Base-by-base conservation (phyloP, 2,797 vertebrate genomes). In the Clarias laeviceps region DNA sequence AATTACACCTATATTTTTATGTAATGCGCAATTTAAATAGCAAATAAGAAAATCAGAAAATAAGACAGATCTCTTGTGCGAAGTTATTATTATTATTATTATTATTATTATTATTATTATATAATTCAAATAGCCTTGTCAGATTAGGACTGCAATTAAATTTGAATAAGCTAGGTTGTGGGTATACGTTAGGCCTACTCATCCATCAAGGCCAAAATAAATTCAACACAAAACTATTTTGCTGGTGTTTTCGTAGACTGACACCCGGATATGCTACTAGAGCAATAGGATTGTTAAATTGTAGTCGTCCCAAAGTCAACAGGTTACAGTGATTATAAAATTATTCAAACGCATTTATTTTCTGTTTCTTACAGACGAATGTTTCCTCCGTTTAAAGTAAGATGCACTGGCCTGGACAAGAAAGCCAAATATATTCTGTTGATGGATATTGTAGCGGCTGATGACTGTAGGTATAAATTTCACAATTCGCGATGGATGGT, bases 401-500 rank as follows among this genome's bases (percentile, higher is more conserved):
- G 98, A 87, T 98, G 98, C 94, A 97, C 97, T 81, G 98, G 98
- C 87, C 95, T 99, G 94, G 97, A 99, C 96, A 99, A 98, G 94
- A 99, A 99, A 93, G 97, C 98, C 93, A 99, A 99, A 91, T 99
- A 99, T 90, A 99, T 99, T 93, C 96, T 99, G 90, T 91, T 99
- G 94, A 99, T 99, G 97, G 98, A 99, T 91, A 99, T 99, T 91
- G 97, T 99, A 86, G 98, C 98, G 68, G 98, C 98, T 29, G 98
- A 99, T 90, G 98, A 99, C 95, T 99, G 98, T 94, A 96, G 98
- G 91, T 99, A 99, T 92, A 99, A 99, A 92, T 99, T 99, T 93
- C 98, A 99, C 83, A 99, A 99, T 93, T 99, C 98, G 88, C 97
- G 98, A 91, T 99, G 98, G 97, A 98, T 99, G 98, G 98, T 99